These are phyloP conservation scores for Fissipunctia ypsillon DNA, from an alignment of 2,888 invertebrate genomes.

Conservation along the genomic window DNA sequence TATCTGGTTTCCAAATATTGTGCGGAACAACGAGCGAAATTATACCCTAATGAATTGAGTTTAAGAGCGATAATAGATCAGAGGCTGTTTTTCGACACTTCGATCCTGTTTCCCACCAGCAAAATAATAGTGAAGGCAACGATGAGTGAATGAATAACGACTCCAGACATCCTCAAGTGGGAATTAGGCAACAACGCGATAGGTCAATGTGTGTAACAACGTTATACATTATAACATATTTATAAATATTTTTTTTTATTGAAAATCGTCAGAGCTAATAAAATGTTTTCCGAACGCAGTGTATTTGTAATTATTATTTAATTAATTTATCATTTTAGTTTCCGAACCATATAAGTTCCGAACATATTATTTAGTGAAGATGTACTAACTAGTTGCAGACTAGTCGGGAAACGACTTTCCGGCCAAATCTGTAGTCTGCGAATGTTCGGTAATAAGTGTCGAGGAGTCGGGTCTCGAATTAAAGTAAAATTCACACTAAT, in stretches of 20 bases:
- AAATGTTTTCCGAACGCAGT: not conserved
- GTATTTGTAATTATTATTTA: not conserved
- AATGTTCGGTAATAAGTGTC: not conserved
- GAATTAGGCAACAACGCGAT: constrained; percentile 2
- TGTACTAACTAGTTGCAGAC: not conserved
- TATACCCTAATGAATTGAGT: constrained; percentile 74
- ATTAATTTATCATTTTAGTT: not conserved
- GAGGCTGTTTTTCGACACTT: constrained; percentile 71
- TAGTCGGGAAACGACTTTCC: not conserved
- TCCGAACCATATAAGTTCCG: too few relatives aligned
- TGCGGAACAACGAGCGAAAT: constrained; percentile 65
- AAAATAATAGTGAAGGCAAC: constrained; percentile 7
- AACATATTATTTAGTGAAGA: too few relatives aligned
- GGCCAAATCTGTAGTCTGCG: not conserved
- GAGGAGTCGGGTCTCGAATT: not conserved
- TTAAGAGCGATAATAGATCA: constrained; percentile 70
- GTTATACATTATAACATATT: not conserved
- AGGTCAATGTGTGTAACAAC: not conserved
- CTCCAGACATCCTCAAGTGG: not conserved
- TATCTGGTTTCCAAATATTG: constrained; percentile 77
- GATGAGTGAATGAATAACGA: too few relatives aligned
- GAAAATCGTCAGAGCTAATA: not conserved
- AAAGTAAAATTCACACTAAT: not conserved
- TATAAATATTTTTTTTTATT: too few relatives aligned
- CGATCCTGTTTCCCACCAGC: constrained; percentile 66